Evolutionary conservation across 2,113 vertebrate species (phyloP), one percentile per base, ranked within the genome.

Genomic region (Chunga burmeisteri): DNA sequence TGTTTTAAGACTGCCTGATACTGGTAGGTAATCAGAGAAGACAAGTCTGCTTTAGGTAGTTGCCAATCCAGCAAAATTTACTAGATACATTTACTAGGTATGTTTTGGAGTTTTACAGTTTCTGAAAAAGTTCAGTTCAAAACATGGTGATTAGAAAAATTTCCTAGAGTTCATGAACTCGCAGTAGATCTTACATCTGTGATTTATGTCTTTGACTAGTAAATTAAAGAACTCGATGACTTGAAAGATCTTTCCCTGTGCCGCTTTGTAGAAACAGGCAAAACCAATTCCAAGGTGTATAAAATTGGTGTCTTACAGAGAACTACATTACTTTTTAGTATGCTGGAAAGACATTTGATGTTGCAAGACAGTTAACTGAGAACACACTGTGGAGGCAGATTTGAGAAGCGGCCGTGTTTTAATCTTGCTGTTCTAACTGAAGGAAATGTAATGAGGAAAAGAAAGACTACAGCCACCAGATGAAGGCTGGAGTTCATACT

Each of bases 91-190:
- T 91, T 95, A 83, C 61, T 79, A 90, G 89, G 74, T 93, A 63
- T 67, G 55, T 95, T 91, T 88, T 91, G 55, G 91, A 86, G 89
- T 86, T 93, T 91, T 94, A 90, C 63, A 70, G 84, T 80, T 73
- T 81, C 67, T 95, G 84, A 96, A 81, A 96, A 94, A 94, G 50
- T 71, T 94, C 71, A 49, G 78, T 96, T 97, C 89, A 94, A 96
- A 96, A 87, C 47, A 70, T 29, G 83, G 38, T 71, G 78, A 93
- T 94, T 95, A 94, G 79, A 95, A 83, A 80, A 95, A 59, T 70
- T 87, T 88, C 84, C 71, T 80, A 12, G 81, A 91, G 96, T 97
- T 97, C 95, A 77, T 94, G 94, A 97, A 96, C 95, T 93, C 6
- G 1, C 30, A 85, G 74, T 93, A 80, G 46, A 88, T 94, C 71